Percentiles rank a stretch among this genome's conserved stretches.
Evolutionary conservation across 1,140 invertebrate species (phyloP).

Genomic region (Ips typographus): DNA sequence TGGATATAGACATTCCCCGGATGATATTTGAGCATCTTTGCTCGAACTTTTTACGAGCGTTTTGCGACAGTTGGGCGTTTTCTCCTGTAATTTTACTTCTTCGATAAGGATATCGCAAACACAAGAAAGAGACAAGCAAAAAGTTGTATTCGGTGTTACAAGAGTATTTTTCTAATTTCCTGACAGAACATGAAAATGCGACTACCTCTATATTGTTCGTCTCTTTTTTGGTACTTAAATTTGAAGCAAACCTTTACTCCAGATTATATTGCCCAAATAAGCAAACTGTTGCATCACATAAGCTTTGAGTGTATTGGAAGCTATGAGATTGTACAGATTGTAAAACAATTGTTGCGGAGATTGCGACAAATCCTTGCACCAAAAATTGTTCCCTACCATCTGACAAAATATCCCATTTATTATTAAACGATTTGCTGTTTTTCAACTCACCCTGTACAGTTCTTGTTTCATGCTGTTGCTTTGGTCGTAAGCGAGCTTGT

Average conservation of each 20-base stretch:
- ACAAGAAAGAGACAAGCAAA: neutral
- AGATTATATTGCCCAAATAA: conserved; percentile 71
- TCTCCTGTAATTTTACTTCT: neutral
- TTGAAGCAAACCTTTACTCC: conserved; percentile 64
- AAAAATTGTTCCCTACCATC: conserved; percentile 50
- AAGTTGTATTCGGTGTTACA: neutral
- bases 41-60: conserved; percentile 7
- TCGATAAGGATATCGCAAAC: too few relatives aligned
- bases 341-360: conserved; percentile 77
- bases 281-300: conserved; percentile 84
- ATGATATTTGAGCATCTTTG: neutral
- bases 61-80: neutral
- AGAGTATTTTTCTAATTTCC: too few relatives aligned
- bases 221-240: conserved; percentile 3
- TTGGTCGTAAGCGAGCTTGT: conserved; percentile 10
- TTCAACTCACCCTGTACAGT: conserved; percentile 13
- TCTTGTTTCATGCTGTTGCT: conserved; percentile 2
- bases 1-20: conserved; percentile 19
- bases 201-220: neutral
- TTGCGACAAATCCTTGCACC: conserved; percentile 66
- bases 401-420: neutral
- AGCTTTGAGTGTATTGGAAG: conserved; percentile 76
- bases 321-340: conserved; percentile 74
- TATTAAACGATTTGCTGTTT: neutral
- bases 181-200: neutral